Evolutionary conservation across 2,113 vertebrate genomes (phyloP).

Genomic region (Picathartes gymnocephalus): DNA sequence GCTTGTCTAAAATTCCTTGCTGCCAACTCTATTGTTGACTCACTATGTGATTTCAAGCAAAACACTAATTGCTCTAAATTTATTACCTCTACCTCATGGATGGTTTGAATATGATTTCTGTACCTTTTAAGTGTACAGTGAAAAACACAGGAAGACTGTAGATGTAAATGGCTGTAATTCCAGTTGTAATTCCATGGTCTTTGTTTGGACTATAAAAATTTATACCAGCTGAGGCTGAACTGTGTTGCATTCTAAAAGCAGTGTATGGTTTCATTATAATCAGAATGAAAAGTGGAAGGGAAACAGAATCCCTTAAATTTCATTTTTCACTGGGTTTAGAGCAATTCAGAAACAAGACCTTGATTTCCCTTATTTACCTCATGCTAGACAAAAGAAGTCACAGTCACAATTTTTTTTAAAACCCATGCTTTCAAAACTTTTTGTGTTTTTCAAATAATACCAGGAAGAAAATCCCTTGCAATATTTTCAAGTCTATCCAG

Average conservation of each 20-base stretch:
- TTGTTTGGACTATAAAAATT: slow-evolving; percentile 1
- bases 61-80: not conserved
- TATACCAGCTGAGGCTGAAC: not conserved
- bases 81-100: not conserved
- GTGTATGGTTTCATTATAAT: not conserved
- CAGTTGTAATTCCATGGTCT: not conserved
- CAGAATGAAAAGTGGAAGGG: not conserved
- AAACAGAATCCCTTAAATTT: not conserved
- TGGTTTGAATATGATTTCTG: not conserved
- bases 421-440: not conserved
- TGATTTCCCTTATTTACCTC: not conserved
- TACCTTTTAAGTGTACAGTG: not conserved
- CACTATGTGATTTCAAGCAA: not conserved
- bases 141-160: not conserved
- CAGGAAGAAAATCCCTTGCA: not conserved
- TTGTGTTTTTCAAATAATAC: not conserved
- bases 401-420: not conserved
- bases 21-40: not conserved
- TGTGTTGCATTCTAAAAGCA: not conserved
- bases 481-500: not conserved
- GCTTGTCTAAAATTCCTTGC: not conserved
- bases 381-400: not conserved
- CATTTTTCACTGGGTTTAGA: not conserved
- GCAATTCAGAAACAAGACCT: not conserved
- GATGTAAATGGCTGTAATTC: not conserved